phyloP scores from a whole-genome alignment of 2,888 invertebrate species.

The Rhagonycha fulva region DNA sequence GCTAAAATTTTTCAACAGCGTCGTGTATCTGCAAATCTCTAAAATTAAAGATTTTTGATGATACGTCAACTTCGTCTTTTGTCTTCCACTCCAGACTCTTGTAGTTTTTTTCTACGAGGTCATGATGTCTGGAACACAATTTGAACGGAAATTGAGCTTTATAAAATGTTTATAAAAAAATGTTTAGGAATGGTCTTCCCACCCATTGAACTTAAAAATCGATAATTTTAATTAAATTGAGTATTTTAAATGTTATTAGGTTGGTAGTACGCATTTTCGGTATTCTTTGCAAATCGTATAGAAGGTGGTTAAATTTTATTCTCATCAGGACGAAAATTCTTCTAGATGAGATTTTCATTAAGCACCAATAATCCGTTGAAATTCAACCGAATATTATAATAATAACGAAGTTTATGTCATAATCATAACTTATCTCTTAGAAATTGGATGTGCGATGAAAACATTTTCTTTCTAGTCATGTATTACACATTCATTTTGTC shows the following conservation, averaged over 20 bases:
- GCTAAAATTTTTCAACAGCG: neutral
- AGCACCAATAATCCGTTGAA: neutral
- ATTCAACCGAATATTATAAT: neutral
- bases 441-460: neutral
- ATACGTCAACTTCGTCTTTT: neutral
- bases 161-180: neutral
- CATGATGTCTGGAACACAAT: neutral
- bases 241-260: neutral
- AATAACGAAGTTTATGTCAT: neutral
- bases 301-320: neutral
- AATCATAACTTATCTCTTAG: neutral
- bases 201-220: neutral
- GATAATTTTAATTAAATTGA: neutral
- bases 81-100: neutral
- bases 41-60: neutral
- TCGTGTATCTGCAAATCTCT: neutral
- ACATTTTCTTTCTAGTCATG: neutral
- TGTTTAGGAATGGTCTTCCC: neutral
- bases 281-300: neutral
- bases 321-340: neutral
- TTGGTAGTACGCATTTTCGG: neutral
- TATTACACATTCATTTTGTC: neutral
- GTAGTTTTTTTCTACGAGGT: no score
- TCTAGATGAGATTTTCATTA: neutral
- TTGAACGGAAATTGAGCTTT: neutral